Percentiles rank a stretch among this genome's conserved stretches.
Evolutionary conservation across 2,888 invertebrate species (phyloP).

Genomic region (Euplexia lucipara): DNA sequence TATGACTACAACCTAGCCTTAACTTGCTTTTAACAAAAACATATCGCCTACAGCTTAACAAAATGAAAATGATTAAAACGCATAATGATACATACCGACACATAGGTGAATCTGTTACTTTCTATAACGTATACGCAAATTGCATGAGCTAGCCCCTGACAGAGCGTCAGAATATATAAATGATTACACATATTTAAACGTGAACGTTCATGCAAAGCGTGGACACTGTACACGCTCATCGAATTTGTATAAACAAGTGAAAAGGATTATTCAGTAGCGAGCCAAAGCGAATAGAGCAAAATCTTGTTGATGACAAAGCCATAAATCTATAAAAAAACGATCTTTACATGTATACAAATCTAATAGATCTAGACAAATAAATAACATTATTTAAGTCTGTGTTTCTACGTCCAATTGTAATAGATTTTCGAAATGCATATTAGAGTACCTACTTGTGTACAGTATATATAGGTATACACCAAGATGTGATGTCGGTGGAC

Average conservation of each 20-base stretch:
- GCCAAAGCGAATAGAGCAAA: neutral
- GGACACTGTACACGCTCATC: conserved; percentile 51
- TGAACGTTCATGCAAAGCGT: conserved; percentile 43
- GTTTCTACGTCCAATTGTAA: too few relatives aligned
- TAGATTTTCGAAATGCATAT: too few relatives aligned
- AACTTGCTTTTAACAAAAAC: too few relatives aligned
- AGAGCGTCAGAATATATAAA: conserved; percentile 50
- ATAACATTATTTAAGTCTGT: too few relatives aligned
- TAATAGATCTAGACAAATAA: too few relatives aligned
- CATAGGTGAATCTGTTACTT: conserved; percentile 50
- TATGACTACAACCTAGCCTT: too few relatives aligned
- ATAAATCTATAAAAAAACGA: too few relatives aligned
- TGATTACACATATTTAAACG: conserved; percentile 52
- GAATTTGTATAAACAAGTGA: conserved; percentile 41
- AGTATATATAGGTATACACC: too few relatives aligned
- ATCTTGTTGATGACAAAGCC: neutral
- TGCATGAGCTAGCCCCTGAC: conserved; percentile 65
- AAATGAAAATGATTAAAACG: conserved; percentile 33
- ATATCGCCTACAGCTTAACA: too few relatives aligned
- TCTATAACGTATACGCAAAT: conserved; percentile 63
- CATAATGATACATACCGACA: conserved; percentile 8
- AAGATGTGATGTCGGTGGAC: too few relatives aligned
- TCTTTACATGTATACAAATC: too few relatives aligned
- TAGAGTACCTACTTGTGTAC: too few relatives aligned
- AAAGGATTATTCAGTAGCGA: conserved; percentile 32